A percentile compares a stretch with the other conserved stretches of the same genome.
Conservation (phyloP, 2,888 invertebrate genomes). For the Trypoxylon attenuatum region DNA sequence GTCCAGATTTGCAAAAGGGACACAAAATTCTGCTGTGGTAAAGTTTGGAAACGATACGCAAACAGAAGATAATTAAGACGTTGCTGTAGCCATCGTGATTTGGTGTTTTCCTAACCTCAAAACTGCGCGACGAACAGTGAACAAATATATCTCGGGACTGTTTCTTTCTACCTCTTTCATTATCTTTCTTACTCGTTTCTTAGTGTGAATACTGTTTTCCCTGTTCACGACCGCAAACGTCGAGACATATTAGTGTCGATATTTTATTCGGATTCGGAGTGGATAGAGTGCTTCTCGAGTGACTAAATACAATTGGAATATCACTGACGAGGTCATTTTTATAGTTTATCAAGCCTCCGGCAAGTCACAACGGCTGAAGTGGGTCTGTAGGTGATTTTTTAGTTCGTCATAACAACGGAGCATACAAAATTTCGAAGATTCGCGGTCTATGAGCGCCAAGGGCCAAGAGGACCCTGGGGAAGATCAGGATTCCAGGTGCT, state of each 20-base stretch:
- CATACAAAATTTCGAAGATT: slow-evolving; percentile 63
- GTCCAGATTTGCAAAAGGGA: slow-evolving; percentile 25
- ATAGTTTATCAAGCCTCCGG: no score
- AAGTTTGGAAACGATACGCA: slow-evolving; percentile 1
- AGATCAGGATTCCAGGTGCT: slow-evolving; percentile 72
- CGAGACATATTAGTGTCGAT: no score
- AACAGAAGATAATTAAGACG: slow-evolving; percentile 6
- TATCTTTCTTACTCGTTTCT: slow-evolving; percentile 1
- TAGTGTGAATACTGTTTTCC: no score
- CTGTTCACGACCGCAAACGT: no score
- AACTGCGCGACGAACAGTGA: slow-evolving; percentile 24
- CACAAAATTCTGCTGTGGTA: slow-evolving; percentile 28
- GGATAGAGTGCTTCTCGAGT: no score
- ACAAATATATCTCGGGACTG: slow-evolving; percentile 21
- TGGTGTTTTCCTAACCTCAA: slow-evolving; percentile 39
- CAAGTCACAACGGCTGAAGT: no score
- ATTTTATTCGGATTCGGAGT: no score
- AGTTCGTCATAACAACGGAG: slow-evolving; percentile 21
- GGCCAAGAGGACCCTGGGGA: slow-evolving; percentile 73
- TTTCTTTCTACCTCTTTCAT: not conserved
- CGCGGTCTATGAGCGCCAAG: slow-evolving; percentile 72
- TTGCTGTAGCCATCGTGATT: not conserved
- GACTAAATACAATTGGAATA: no score
- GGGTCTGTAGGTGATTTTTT: no score
- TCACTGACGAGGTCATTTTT: no score